These are phyloP conservation scores for Stenotaenia linearis DNA, from an alignment of 2,888 invertebrate species.

Conservation along the genomic window DNA sequence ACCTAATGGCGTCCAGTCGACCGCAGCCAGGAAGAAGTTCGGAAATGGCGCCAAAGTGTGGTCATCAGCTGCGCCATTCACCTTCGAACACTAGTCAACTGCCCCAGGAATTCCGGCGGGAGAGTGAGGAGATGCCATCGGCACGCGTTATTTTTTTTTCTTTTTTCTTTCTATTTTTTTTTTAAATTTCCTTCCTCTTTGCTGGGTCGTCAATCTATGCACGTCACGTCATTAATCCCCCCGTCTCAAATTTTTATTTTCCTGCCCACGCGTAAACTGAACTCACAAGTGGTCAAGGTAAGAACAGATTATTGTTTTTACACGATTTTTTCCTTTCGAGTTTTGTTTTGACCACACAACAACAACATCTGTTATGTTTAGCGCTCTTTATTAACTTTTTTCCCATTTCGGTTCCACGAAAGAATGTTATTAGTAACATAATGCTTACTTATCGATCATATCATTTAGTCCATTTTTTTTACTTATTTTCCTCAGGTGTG, in stretches of 20 bases:
- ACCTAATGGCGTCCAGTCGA: slow-evolving; percentile 1
- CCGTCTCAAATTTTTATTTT: neutral
- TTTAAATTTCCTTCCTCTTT: neutral
- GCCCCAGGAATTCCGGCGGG: slow-evolving; percentile 26
- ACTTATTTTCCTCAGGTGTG: neutral
- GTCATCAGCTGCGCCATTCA: slow-evolving; percentile 17
- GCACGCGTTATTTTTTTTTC: neutral
- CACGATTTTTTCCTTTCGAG: neutral
- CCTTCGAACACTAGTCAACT: slow-evolving; percentile 2
- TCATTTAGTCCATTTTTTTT: neutral
- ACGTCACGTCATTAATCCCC: neutral
- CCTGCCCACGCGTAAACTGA: neutral
- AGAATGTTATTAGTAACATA: neutral
- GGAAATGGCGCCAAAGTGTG: slow-evolving; percentile 27
- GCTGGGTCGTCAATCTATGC: neutral
- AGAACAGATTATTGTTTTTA: neutral
- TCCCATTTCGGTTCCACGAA: neutral
- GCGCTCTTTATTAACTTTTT: slow-evolving; percentile 1
- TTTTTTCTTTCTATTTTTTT: neutral
- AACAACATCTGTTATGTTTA: neutral
- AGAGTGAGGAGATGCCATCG: neutral
- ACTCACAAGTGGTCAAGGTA: neutral
- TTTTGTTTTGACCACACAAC: neutral
- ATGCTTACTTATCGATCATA: neutral
- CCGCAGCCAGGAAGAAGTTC: slow-evolving; percentile 1